Base-by-base conservation (phyloP, 1,140 invertebrate genomes). In the Aphidius gifuensis region DNA sequence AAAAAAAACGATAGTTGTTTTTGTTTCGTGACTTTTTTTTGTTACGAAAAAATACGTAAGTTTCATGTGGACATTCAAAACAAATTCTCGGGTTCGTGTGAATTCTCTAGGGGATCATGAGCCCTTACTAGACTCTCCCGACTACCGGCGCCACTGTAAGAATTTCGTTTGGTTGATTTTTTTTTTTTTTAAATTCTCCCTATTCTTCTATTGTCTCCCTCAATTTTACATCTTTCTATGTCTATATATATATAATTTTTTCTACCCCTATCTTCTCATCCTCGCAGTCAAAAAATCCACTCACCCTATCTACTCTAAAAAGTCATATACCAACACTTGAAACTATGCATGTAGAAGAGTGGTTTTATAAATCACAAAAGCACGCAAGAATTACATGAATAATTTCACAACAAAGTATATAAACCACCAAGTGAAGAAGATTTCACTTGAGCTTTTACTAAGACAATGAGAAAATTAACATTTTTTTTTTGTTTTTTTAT, bases 21-120 rank as follows among this genome's bases (percentile, higher is more conserved):
- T 39, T 39, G n/a, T 23, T 53, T 53, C 38, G 6, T 53, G 48
- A 32, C 23, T 45, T 66, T 58, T 63, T 58, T 66, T 50, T 51
- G 53, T 66, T 62, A 58, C 39, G 23, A 54, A 40, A 54, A 60
- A 61, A 38, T 62, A 47, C 40, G 53, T 59, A 59, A 62, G 64
- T 61, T 65, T 48, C 48, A 57, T 57, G 53, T 32, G 11, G 64
- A 57, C 62, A 60, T 61, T 60, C 63, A 62, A 68, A 68, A 68
- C 62, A 68, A 68, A 68, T 66, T 60, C 64, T 59, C 58, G 64
- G 64, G 58, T 64, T 64, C 56, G 59, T 32, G 23, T 53, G 49
- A 64, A 60, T 62, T 64, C 61, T 64, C 6, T n/a, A 62, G 58
- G 66, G 44, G 43, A 60, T 51, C 45, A 60, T 46, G 39, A 47